Percentiles rank a stretch among this genome's conserved stretches.
These are phyloP conservation scores for Nycticorax nycticorax DNA, from an alignment of 2,113 vertebrate genomes.

Conservation along the genomic window DNA sequence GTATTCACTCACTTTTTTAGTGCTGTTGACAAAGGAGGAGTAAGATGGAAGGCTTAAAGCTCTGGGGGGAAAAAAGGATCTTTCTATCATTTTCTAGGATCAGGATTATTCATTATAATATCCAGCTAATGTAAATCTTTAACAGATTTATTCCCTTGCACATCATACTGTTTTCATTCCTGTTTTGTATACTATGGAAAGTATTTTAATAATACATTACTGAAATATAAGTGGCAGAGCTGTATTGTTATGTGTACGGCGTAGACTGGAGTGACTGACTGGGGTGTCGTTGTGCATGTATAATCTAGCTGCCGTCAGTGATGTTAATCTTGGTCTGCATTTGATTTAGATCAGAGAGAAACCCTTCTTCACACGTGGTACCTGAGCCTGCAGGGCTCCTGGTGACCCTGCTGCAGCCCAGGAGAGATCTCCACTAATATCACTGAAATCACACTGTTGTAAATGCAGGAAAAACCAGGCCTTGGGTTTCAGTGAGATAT, in stretches of 20 bases:
- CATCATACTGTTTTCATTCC: background rate
- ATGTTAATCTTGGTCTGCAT: background rate
- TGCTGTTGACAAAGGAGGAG: conserved; percentile 17
- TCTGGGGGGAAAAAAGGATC: background rate
- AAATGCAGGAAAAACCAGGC: background rate
- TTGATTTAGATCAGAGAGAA: background rate
- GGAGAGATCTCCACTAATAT: background rate
- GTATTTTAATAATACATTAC: background rate
- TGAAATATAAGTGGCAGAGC: background rate
- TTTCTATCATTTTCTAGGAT: background rate
- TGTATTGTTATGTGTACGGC: background rate
- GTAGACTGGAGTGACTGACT: background rate
- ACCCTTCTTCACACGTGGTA: background rate
- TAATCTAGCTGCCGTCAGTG: background rate
- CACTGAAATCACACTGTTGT: background rate
- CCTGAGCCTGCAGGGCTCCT: background rate
- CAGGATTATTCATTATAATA: background rate
- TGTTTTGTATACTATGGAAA: background rate
- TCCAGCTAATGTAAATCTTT: background rate
- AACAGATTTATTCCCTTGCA: background rate
- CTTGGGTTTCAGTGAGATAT: background rate
- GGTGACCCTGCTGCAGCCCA: background rate
- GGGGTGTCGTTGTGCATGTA: background rate
- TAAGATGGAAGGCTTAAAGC: conserved; percentile 12
- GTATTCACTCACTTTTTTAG: conserved; percentile 43